A percentile compares a stretch with the other conserved stretches of the same genome.
phyloP scores from a whole-genome alignment of 2,113 vertebrate genomes.

The Corythornis madagascariensis region DNA sequence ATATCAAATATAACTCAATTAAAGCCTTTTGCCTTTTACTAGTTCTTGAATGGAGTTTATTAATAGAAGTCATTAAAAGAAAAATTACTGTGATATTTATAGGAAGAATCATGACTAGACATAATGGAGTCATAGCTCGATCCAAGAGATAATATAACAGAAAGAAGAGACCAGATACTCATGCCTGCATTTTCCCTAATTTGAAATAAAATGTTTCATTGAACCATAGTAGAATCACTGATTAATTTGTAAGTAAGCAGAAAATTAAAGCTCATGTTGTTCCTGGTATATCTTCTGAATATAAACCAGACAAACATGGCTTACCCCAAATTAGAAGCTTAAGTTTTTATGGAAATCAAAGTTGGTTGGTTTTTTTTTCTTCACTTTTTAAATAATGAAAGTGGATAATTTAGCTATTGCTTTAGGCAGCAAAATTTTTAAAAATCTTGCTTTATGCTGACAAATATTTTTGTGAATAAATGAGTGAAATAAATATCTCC shows the following conservation, averaged over 20 bases:
- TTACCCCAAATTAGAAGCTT: neutral
- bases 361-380: neutral
- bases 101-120: slow-evolving; percentile 60
- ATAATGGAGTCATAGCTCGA: slow-evolving; percentile 58
- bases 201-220: slow-evolving; percentile 30
- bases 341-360: neutral
- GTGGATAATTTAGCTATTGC: neutral
- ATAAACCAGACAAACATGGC: neutral
- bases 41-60: slow-evolving; percentile 50
- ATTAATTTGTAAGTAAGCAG: neutral
- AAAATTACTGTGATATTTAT: slow-evolving; percentile 65
- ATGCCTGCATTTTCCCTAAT: neutral
- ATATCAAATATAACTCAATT: slow-evolving; percentile 53
- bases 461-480: neutral
- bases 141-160: slow-evolving; percentile 48
- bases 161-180: slow-evolving; percentile 25
- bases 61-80: slow-evolving; percentile 68
- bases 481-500: neutral
- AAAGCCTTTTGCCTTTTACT: slow-evolving; percentile 58
- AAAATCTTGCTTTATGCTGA: neutral
- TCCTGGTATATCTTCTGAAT: neutral
- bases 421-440: neutral
- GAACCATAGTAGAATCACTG: neutral
- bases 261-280: neutral
- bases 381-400: neutral